Evolutionary conservation across 2,888 invertebrate genomes (phyloP).

Genomic region (Eretmocerus hayati): DNA sequence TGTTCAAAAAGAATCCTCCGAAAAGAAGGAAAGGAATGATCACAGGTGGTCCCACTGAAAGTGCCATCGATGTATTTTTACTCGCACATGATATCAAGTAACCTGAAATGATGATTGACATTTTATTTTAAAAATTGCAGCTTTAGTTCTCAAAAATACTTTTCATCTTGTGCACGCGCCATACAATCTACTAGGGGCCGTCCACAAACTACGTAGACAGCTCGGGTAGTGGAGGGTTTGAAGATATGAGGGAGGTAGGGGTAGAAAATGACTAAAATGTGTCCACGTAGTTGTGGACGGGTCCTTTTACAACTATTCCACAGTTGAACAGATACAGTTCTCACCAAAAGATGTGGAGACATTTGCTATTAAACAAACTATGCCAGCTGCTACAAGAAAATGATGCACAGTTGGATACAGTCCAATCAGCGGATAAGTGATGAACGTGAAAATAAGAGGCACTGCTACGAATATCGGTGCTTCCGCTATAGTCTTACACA

Average conservation of each 20-base stretch:
- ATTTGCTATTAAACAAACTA: conserved; percentile 79
- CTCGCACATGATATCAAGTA: conserved; percentile 87
- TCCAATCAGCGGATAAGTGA: conserved; percentile 86
- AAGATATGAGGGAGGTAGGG: no score
- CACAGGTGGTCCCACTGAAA: conserved; percentile 84
- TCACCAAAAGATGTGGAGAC: conserved; percentile 83
- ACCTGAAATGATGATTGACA: conserved; percentile 65
- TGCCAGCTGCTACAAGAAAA: conserved; percentile 67
- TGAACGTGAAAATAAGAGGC: conserved; percentile 72
- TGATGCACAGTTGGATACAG: conserved; percentile 60
- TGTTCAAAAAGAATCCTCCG: conserved; percentile 91
- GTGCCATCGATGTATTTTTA: conserved; percentile 76
- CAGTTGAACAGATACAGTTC: no score
- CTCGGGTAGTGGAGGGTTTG: no score
- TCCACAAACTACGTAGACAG: no score
- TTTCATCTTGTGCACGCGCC: no score
- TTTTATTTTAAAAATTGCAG: no score
- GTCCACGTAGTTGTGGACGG: no score
- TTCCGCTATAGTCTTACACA: conserved; percentile 86
- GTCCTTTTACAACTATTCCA: no score
- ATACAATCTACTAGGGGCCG: no score
- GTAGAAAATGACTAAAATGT: no score
- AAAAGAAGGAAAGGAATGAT: conserved; percentile 91
- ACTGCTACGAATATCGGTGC: conserved; percentile 78
- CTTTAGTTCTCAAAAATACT: no score